These are phyloP conservation scores for Lineus longissimus DNA, from an alignment of 1,140 invertebrate species.

Conservation along the genomic window DNA sequence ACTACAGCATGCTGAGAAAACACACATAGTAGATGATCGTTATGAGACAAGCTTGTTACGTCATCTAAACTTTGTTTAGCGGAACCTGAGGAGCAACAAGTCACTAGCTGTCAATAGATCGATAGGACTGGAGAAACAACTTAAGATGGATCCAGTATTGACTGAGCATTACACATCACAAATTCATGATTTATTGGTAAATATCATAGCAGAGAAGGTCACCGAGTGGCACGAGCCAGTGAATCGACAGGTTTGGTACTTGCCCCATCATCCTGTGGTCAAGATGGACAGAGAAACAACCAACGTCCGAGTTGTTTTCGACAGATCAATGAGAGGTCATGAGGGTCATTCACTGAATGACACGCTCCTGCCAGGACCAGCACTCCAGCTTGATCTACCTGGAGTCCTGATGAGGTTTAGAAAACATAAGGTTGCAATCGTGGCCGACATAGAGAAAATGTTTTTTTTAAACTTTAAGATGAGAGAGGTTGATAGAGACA, in stretches of 20 bases:
- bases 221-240: neutral
- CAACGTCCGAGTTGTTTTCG: constrained; percentile 22
- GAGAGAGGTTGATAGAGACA: neutral
- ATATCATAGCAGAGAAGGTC: neutral
- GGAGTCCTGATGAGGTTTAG: constrained; percentile 17
- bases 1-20: neutral
- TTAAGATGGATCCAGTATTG: neutral
- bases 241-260: constrained; percentile 15
- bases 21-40: neutral
- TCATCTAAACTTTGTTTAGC: neutral
- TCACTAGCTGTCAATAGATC: neutral
- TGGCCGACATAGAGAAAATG: constrained; percentile 10
- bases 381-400: constrained; percentile 41
- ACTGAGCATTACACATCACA: neutral
- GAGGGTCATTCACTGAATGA: constrained; percentile 16
- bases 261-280: constrained; percentile 23
- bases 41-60: constrained; percentile 15
- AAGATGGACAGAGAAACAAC: constrained; percentile 16
- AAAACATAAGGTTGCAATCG: constrained; percentile 17
- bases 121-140: neutral
- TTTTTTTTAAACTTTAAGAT: neutral
- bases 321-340: constrained; percentile 18
- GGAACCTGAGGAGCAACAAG: neutral
- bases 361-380: constrained; percentile 30
- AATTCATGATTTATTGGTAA: neutral